Evolutionary conservation across 2,113 vertebrate genomes (phyloP).

Genomic region (Anser cygnoides): DNA sequence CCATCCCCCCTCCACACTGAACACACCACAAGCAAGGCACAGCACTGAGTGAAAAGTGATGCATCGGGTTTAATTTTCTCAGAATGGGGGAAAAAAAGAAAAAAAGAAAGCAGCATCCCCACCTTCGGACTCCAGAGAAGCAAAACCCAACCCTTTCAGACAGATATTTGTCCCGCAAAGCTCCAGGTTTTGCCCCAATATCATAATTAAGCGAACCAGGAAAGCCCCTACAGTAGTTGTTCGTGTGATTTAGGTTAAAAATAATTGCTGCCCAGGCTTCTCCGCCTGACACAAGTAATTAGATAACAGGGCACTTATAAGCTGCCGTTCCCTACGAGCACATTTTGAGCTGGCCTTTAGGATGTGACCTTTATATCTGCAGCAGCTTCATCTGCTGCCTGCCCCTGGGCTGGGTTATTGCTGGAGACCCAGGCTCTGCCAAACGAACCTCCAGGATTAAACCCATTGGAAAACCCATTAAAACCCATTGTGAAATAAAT

Average conservation of each 20-base stretch:
- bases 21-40: neutral
- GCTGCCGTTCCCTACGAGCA: conserved; percentile 57
- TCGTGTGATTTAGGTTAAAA: conserved; percentile 46
- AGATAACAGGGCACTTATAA: conserved; percentile 49
- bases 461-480: neutral
- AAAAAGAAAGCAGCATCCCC: neutral
- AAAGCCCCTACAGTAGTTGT: neutral
- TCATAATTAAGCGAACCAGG: neutral
- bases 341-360: conserved; percentile 65
- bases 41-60: accelerated
- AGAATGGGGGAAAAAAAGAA: neutral
- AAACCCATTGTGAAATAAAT: neutral
- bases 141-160: neutral
- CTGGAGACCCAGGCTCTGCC: neutral
- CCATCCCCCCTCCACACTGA: neutral
- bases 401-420: conserved; percentile 47
- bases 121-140: neutral
- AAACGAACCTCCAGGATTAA: neutral
- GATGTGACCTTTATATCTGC: conserved; percentile 59
- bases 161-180: neutral
- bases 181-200: neutral
- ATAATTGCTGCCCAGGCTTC: conserved; percentile 47
- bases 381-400: neutral
- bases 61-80: neutral
- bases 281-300: conserved; percentile 61